These are phyloP conservation scores for Pampus argenteus DNA, from an alignment of 2,797 vertebrate species.

Conservation along the genomic window DNA sequence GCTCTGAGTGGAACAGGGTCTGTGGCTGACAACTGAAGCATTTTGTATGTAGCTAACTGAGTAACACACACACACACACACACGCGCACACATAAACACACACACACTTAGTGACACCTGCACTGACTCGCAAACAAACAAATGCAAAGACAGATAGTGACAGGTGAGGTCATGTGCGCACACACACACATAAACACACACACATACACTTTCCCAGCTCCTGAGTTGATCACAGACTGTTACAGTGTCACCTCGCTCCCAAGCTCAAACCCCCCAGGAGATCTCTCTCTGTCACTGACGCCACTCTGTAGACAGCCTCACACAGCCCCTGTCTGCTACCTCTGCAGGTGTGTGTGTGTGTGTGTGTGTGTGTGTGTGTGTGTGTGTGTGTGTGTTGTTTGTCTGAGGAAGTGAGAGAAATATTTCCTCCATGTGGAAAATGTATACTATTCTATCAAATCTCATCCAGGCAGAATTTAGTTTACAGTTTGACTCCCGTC, in stretches of 20 bases:
- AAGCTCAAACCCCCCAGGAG: slow-evolving; percentile 67
- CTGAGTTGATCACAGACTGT: slow-evolving; percentile 73
- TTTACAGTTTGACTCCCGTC: neutral
- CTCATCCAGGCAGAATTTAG: slow-evolving; percentile 1
- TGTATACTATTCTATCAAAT: slow-evolving; percentile 37
- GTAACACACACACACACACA: slow-evolving; percentile 27
- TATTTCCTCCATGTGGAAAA: slow-evolving; percentile 32
- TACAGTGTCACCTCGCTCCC: slow-evolving; percentile 71
- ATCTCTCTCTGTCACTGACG: slow-evolving; percentile 69
- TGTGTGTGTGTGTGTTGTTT: slow-evolving; percentile 31
- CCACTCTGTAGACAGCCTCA: slow-evolving; percentile 66
- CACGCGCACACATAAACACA: slow-evolving; percentile 41
- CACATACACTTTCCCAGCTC: slow-evolving; percentile 30
- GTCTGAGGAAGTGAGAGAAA: slow-evolving; percentile 18
- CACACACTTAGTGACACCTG: slow-evolving; percentile 61
- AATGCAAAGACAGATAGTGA: slow-evolving; percentile 71
- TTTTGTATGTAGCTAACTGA: slow-evolving; percentile 49
- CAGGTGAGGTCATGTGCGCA: slow-evolving; percentile 66
- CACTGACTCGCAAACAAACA: slow-evolving; percentile 73
- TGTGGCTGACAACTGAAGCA: slow-evolving; percentile 62
- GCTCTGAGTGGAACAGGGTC: slow-evolving; percentile 42
- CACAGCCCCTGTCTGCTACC: slow-evolving; percentile 41
- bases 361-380: slow-evolving; percentile 36
- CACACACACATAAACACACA: slow-evolving; percentile 20
- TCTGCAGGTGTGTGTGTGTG: slow-evolving; percentile 39